phyloP scores from a whole-genome alignment of 2,113 vertebrate species.

The Spheniscus mendiculus region DNA sequence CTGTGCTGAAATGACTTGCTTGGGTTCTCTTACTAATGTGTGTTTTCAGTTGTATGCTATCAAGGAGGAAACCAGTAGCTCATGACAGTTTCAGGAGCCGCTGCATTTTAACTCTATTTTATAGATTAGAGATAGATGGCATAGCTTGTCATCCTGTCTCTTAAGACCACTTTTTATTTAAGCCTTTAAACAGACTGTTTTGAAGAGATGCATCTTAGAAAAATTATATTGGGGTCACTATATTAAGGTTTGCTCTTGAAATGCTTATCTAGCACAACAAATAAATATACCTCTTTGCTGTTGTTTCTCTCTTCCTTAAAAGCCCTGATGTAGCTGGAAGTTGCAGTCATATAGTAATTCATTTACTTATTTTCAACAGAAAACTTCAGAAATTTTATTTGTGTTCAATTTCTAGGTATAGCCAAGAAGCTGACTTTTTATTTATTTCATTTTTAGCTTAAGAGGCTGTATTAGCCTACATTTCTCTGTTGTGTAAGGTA shows the following conservation, averaged over 20 bases:
- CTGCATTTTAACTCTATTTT: background rate
- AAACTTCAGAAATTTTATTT: background rate
- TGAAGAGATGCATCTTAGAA: background rate
- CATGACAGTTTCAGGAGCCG: background rate
- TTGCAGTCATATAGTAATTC: background rate
- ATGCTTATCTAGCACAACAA: background rate
- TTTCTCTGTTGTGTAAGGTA: background rate
- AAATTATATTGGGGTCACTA: background rate
- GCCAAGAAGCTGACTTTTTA: background rate
- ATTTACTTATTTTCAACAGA: background rate
- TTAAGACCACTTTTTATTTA: background rate
- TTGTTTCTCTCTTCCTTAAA: background rate
- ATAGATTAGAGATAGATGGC: background rate
- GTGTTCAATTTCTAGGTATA: background rate
- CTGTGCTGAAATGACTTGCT: background rate
- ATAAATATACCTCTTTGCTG: background rate
- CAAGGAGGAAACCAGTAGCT: background rate
- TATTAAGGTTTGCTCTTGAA: background rate
- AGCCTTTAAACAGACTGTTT: background rate
- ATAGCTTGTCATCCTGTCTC: background rate
- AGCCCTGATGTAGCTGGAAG: background rate
- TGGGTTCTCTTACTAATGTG: background rate
- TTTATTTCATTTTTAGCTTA: background rate
- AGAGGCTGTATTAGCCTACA: background rate
- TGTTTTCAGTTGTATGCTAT: background rate